phyloP scores from a whole-genome alignment of 1,140 invertebrate species.

The Magallana gigas region DNA sequence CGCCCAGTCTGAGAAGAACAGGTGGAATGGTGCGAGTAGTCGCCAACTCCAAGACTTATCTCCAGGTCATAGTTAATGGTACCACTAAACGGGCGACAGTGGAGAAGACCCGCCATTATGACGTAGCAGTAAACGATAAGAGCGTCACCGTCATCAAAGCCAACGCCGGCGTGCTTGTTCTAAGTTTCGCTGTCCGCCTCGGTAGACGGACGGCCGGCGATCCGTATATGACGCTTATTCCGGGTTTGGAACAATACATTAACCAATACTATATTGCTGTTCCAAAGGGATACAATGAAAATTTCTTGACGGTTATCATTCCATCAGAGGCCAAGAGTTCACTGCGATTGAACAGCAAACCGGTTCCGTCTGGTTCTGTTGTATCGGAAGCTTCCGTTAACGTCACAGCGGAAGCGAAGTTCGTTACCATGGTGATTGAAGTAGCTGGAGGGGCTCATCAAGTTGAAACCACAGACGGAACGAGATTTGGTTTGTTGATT shows the following conservation, averaged over 20 bases:
- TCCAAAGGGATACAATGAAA: not conserved
- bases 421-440: not conserved
- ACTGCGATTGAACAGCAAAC: not conserved
- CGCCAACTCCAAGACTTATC: not conserved
- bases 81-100: not conserved
- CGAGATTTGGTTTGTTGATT: not conserved
- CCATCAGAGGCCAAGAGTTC: not conserved
- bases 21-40: not conserved
- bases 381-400: not conserved
- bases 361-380: not conserved
- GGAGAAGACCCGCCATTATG: not conserved
- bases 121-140: not conserved
- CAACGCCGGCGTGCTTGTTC: not conserved
- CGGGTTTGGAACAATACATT: not conserved
- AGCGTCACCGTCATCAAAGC: constrained; percentile 4
- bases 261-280: not conserved
- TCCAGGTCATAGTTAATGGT: not conserved
- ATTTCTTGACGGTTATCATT: not conserved
- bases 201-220: not conserved
- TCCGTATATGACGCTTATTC: not conserved
- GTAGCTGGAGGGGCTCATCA: not conserved
- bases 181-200: not conserved
- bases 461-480: not conserved
- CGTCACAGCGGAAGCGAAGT: not conserved
- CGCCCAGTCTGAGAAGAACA: not conserved